These are phyloP conservation scores for Ceratotherium simum DNA, from an alignment of 2,113 vertebrate genomes.

Conservation along the genomic window DNA sequence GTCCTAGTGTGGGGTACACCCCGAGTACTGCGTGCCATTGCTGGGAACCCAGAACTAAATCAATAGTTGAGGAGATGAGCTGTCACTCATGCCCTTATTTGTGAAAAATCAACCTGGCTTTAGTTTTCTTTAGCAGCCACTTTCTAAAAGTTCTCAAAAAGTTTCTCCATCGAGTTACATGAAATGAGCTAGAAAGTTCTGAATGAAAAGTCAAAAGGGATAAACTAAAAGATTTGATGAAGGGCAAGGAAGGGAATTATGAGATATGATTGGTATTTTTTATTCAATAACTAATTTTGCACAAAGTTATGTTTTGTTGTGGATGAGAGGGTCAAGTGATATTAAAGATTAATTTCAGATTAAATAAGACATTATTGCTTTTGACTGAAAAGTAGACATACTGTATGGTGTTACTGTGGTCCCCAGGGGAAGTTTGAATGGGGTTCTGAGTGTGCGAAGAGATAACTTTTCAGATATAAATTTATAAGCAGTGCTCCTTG, in stretches of 20 bases:
- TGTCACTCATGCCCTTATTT: not conserved
- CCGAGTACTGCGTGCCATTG: not conserved
- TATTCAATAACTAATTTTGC: constrained; percentile 16
- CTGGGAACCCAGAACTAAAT: not conserved
- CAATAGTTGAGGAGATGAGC: not conserved
- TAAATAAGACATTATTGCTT: constrained; percentile 29
- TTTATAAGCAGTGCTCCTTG: not conserved
- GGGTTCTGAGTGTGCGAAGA: not conserved
- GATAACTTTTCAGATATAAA: not conserved
- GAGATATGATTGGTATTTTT: not conserved
- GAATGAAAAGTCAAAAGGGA: not conserved
- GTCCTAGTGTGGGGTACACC: not conserved
- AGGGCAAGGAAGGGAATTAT: not conserved
- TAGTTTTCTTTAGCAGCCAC: not conserved
- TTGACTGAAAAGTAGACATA: not conserved
- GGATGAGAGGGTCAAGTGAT: not conserved
- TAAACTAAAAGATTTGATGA: not conserved
- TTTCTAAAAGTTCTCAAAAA: constrained; percentile 4
- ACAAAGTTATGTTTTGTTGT: not conserved
- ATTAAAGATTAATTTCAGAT: constrained; percentile 35
- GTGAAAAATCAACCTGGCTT: not conserved
- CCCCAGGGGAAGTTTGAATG: not conserved
- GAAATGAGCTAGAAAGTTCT: not conserved
- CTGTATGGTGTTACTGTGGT: not conserved
- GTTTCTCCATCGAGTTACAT: not conserved